Base-by-base conservation (phyloP, 2,797 vertebrate species). In the Acropternis orthonyx region DNA sequence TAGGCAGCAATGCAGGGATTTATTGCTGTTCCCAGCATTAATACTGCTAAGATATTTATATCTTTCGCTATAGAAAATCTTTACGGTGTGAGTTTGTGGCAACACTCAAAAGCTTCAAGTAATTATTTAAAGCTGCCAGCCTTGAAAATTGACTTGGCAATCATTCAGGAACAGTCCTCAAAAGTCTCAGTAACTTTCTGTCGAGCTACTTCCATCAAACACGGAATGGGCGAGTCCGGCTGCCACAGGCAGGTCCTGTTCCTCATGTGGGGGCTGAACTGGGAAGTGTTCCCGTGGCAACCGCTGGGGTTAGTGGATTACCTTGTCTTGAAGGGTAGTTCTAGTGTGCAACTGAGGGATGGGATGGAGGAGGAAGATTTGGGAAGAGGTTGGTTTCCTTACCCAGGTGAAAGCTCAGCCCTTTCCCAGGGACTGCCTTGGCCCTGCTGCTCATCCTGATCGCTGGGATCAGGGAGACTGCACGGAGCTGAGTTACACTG, bases 241-340 rank as follows among this genome's bases (percentile, higher is more conserved):
- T 75, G 39, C 37, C n/a, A 58, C 41, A 69, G 7, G 28, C n/a
- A 20, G 39, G 7, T 48, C 54, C 71, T 26, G 1, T 14, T 89
- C 54, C 49, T 65, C 2, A 0, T 16, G 49, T 26, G 36, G 5
- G 3, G 2, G 30, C 39, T 16, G 7, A 39, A 28, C 0, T 21
- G 61, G 9, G 27, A 62, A 21, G 28, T 2, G 18, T 37, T 67
- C 41, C 43, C 1, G 0, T 28, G 46, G 32, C 74, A 54, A 0
- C 43, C 27, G 17, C 56, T 11, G 37, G 8, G 17, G 6, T 59
- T 71, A 3, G 5, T 23, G 49, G 6, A 12, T 52, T 77, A 8
- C 34, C 20, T 32, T 28, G 14, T 24, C 24, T n/a, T 39, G n/a
- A 19, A 2, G 30, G n/a, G 58, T 7, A 3, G 21, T 54, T 61